Base-by-base conservation (phyloP, 2,113 vertebrate genomes). In the Phyllostomus hastatus region DNA sequence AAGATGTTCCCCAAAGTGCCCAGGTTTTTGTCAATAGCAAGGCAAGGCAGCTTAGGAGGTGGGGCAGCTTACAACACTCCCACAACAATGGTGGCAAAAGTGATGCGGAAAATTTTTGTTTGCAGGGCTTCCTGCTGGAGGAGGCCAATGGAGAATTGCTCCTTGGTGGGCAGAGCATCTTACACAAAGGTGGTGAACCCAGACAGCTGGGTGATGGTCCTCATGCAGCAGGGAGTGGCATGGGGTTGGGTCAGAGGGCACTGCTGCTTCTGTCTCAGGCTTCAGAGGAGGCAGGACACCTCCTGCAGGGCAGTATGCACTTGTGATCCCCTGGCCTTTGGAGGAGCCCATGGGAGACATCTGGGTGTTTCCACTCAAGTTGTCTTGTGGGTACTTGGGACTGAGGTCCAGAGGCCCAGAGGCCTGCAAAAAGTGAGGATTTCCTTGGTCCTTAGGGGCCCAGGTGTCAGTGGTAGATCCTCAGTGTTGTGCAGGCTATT, bases 41-140 rank as follows among this genome's bases (percentile, higher is more conserved):
- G 97, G 99, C 99, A 99, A 31, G 99, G 99, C 52, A 99, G 97
- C 92, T 99, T 99, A 61, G 98, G 99, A 0, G 99, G 99, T 15
- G 2, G 20, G 54, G 54, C 20, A 57, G 54, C 54, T 57, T 7
- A 57, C 20, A 7, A 57, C 54, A 57, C 7, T 57, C 54, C 54
- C 8, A 24, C 54, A 22, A 57, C 54, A 54, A 10, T 54, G 52
- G 52, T 54, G 52, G 52, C 19, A 1, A 0, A n/a, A 31, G 59
- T 0, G 31, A 7, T 59, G 7, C 5, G 20, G 15, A 0, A 0
- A 1, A 61, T 16, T 35, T 10, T 59, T 9, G 1, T 17, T 80
- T 88, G 41, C 11, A 4, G 6, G 11, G 16, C 33, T 52, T 19
- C 4, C 24, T 17, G 38, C 12, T 4, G 59, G 59, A 61, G 26